Evolutionary conservation across 2,888 invertebrate genomes (phyloP).

Genomic region (Rhyacophila evoluta): DNA sequence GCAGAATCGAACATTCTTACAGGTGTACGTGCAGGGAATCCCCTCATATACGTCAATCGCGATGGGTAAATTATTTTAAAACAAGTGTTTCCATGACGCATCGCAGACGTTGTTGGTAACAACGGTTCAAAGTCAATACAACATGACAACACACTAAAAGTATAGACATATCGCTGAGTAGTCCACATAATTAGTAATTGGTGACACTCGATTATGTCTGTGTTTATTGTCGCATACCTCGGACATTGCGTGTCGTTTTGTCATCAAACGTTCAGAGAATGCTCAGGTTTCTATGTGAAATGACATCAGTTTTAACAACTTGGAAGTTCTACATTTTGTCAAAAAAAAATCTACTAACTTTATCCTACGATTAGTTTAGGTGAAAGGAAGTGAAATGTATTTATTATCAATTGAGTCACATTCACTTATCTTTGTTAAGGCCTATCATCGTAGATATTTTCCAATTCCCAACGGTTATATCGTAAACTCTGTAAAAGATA

Average conservation of each 20-base stretch:
- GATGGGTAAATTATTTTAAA: not conserved
- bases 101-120: not conserved
- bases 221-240: constrained; percentile 20
- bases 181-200: not conserved
- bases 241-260: constrained; percentile 11
- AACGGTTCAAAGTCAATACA: not conserved
- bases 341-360: too few species aligned
- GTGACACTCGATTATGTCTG: not conserved
- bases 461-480: too few species aligned
- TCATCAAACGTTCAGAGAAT: not conserved
- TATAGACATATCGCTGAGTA: not conserved
- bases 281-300: too few species aligned
- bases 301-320: too few species aligned
- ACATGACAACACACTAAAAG: constrained; percentile 6
- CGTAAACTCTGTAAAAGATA: too few species aligned
- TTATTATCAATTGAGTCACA: too few species aligned
- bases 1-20: too few species aligned
- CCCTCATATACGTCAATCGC: not conserved
- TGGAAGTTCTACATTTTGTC: too few species aligned
- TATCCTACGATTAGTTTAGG: too few species aligned
- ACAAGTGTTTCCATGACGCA: not conserved
- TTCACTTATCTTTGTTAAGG: too few species aligned
- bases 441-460: too few species aligned
- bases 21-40: not conserved
- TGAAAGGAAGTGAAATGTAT: too few species aligned